A percentile compares a stretch with the other conserved stretches of the same genome.
These are phyloP conservation scores for Ellobius talpinus DNA, from an alignment of 2,113 vertebrate species.

Conservation along the genomic window DNA sequence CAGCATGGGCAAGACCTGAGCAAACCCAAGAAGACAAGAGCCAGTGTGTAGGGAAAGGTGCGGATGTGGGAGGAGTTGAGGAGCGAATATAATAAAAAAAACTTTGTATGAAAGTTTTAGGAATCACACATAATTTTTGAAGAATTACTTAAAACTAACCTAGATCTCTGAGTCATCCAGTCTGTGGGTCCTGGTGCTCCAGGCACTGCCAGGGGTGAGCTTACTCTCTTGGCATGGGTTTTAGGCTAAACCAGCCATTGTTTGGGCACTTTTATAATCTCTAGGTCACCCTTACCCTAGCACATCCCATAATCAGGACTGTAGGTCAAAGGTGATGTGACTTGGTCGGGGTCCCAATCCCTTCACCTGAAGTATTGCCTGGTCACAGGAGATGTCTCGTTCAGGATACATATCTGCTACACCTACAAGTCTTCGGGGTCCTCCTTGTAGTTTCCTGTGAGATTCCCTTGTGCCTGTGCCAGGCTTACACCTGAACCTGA, in stretches of 20 bases:
- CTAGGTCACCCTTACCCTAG: not conserved
- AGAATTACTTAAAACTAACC: not conserved
- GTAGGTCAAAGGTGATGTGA: not conserved
- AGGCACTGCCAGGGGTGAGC: not conserved
- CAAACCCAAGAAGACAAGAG: too few relatives aligned
- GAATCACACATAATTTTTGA: not conserved
- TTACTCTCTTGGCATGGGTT: not conserved
- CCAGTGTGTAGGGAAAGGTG: not conserved
- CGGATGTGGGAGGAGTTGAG: too few relatives aligned
- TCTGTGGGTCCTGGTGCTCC: not conserved
- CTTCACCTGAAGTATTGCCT: not conserved
- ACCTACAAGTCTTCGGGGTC: not conserved
- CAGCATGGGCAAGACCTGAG: not conserved
- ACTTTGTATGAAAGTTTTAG: not conserved
- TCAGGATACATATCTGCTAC: not conserved
- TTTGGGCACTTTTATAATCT: not conserved
- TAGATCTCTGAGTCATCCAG: not conserved
- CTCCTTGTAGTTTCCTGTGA: not conserved
- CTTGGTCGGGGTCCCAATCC: not conserved
- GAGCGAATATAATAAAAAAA: not conserved
- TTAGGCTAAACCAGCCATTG: not conserved
- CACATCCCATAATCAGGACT: not conserved
- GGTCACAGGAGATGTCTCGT: not conserved
- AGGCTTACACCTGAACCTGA: too few relatives aligned
- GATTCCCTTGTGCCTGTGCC: too few relatives aligned